Evolutionary conservation across 2,113 vertebrate species (phyloP), one percentile per base, ranked within the genome.

Genomic region (Spea bombifrons): DNA sequence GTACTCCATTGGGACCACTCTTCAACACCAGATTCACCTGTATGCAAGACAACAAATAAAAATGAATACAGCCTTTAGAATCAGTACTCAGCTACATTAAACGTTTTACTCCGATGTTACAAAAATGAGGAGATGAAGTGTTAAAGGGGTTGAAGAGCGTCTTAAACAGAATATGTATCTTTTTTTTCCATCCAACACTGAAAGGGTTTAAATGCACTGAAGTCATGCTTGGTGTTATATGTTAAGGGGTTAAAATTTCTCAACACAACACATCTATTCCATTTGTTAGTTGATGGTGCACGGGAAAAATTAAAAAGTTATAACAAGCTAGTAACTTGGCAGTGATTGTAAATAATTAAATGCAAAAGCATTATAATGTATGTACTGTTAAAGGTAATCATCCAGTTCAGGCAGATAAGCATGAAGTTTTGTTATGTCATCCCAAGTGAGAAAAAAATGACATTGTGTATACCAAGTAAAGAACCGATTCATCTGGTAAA

Each of bases 11-110:
- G 97, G 95, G 97, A 97, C 97, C 97, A 99, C 92, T 98, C 97
- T 93, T 99, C 97, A 91, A 97, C 95, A 95, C 96, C 96, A 96
- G 96, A 95, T 96, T 98, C 97, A 99, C 97, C 97, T 99, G 97
- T 87, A 88, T 96, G 91, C 93, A 93, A 99, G 95, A 99, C 88
- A 93, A 92, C 88, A 93, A 92, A 90, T 76, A 92, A 90, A 89
- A 85, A 88, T 89, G 90, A 93, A 86, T 86, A 88, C 83, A 87
- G 84, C 81, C 82, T 86, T 90, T 81, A 90, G 83, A 85, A 85
- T 80, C 67, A 81, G 67, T 64, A 68, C 76, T 50, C 50, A 71
- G 52, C 57, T 64, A 44, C 63, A 80, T 47, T 75, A 15, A 55
- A 59, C 12, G 48, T 16, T 77, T 71, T 5, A 77, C 8, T 64